Evolutionary conservation across 2,888 invertebrate genomes (phyloP).

Genomic region (Apamea monoglypha): DNA sequence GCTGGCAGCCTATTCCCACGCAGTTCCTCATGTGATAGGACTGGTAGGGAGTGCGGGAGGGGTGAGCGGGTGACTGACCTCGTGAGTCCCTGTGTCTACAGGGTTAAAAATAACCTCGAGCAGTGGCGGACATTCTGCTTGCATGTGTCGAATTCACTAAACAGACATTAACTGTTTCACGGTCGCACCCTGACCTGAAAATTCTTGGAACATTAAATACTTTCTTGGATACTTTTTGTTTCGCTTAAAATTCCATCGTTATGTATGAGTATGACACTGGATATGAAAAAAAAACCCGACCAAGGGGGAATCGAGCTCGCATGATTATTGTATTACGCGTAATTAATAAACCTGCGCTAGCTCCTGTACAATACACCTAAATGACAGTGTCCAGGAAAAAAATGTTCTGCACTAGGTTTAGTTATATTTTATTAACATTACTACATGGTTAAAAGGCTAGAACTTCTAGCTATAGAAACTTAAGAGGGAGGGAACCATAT

Average conservation of each 20-base stretch:
- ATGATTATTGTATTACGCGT: background rate
- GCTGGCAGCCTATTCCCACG: conserved; percentile 86
- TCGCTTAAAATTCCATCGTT: conserved; percentile 21
- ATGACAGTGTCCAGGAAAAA: background rate
- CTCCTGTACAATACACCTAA: background rate
- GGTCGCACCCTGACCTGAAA: conserved; percentile 89
- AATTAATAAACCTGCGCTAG: background rate
- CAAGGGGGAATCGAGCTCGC: background rate
- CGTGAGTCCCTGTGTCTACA: conserved; percentile 87
- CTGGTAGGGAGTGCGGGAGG: conserved; percentile 87
- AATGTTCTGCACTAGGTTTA: background rate
- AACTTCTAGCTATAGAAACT: background rate
- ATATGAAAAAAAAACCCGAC: background rate
- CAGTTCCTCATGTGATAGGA: conserved; percentile 88
- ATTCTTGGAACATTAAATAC: conserved; percentile 76
- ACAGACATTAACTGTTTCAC: conserved; percentile 89
- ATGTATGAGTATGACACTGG: background rate
- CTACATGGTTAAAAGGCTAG: background rate
- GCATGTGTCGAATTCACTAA: conserved; percentile 90
- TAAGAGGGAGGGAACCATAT: background rate
- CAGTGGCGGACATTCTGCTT: conserved; percentile 88
- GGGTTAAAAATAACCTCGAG: conserved; percentile 89
- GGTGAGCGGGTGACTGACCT: conserved; percentile 89
- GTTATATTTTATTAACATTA: too few species aligned
- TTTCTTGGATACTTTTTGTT: conserved; percentile 22